A percentile compares a stretch with the other conserved stretches of the same genome.
phyloP scores from a whole-genome alignment of 2,888 invertebrate genomes.

The Alviniconcha strummeri region DNA sequence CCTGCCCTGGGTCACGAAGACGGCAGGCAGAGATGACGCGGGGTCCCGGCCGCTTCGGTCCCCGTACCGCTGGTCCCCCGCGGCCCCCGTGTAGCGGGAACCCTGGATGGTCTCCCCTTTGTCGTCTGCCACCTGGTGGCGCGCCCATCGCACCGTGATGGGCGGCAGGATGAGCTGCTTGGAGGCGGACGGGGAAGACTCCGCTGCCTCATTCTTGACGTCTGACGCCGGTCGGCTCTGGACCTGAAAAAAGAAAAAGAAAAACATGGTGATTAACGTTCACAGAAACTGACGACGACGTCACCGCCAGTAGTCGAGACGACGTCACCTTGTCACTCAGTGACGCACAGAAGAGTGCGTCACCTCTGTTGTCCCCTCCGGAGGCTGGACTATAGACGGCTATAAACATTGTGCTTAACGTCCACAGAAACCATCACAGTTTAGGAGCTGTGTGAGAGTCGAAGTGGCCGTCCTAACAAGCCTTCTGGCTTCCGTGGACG shows the following conservation, averaged over 20 bases:
- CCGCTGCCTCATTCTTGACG: background rate
- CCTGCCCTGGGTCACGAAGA: background rate
- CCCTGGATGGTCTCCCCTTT: slow-evolving; percentile 12
- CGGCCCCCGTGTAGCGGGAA: background rate
- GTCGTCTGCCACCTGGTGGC: background rate
- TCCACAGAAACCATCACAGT: too few species aligned
- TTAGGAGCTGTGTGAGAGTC: too few species aligned
- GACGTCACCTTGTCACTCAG: too few species aligned
- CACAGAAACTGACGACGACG: background rate
- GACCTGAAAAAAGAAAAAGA: background rate
- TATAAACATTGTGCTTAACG: too few species aligned
- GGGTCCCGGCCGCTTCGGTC: background rate
- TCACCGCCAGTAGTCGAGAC: background rate
- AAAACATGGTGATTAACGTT: background rate
- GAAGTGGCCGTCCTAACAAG: too few species aligned
- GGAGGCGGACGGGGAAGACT: background rate
- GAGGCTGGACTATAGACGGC: too few species aligned
- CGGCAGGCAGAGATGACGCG: background rate
- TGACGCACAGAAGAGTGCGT: too few species aligned
- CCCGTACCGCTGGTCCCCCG: background rate
- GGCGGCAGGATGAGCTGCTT: slow-evolving; percentile 31
- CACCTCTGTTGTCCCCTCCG: too few species aligned
- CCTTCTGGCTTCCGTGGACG: too few species aligned
- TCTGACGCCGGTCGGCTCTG: slow-evolving; percentile 26
- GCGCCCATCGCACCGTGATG: slow-evolving; percentile 26